Conservation (phyloP, 2,113 vertebrate genomes). For the Gymnobelideus leadbeateri region DNA sequence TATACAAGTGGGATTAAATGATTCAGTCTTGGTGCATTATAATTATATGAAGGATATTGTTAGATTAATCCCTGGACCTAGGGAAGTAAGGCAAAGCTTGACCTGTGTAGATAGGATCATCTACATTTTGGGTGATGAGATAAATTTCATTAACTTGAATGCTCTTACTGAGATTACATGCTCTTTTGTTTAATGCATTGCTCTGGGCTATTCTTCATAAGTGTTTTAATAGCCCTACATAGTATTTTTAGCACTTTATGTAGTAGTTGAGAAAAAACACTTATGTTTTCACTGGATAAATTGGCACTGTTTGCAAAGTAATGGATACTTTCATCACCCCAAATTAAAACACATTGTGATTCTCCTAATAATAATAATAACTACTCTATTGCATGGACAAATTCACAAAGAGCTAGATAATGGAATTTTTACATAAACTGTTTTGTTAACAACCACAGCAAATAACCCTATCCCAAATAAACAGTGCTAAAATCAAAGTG, state of each 20-base stretch:
- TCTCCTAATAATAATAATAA: neutral
- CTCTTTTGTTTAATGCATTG: constrained; percentile 67
- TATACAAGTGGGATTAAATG: constrained; percentile 53
- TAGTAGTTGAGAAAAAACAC: constrained; percentile 24
- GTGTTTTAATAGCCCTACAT: constrained; percentile 57
- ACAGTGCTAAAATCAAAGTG: neutral
- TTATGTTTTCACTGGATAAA: constrained; percentile 36
- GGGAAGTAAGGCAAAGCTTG: neutral
- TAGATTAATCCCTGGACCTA: constrained; percentile 51
- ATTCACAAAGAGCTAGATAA: neutral
- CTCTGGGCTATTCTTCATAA: constrained; percentile 59
- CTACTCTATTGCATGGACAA: constrained; percentile 6
- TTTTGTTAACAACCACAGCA: neutral
- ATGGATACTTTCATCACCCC: neutral
- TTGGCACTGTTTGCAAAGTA: constrained; percentile 36
- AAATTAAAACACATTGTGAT: constrained; percentile 32
- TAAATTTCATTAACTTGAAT: constrained; percentile 66
- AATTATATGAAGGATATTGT: constrained; percentile 25
- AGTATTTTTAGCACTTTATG: constrained; percentile 35
- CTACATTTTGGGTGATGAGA: constrained; percentile 54
- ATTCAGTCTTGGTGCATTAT: neutral
- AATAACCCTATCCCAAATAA: neutral
- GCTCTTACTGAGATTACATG: constrained; percentile 53
- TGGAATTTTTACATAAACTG: neutral
- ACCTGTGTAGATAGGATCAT: neutral